These are phyloP conservation scores for Leptopilina drosophilae DNA, from an alignment of 2,888 invertebrate genomes.

Conservation along the genomic window DNA sequence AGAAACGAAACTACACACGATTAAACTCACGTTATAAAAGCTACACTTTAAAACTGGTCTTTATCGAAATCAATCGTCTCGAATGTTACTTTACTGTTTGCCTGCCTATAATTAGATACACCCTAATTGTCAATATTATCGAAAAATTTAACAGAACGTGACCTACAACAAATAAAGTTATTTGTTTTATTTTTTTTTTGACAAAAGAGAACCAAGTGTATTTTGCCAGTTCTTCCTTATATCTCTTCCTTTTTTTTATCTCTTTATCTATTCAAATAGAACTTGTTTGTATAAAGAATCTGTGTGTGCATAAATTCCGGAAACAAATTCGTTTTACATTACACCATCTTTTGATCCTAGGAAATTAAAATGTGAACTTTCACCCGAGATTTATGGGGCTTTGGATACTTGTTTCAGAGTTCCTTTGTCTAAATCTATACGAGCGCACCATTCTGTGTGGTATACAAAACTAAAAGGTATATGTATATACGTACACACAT, in stretches of 20 bases:
- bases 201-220: neutral
- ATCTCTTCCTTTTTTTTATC: neutral
- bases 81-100: no score
- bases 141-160: neutral
- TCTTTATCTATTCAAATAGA: neutral
- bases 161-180: neutral
- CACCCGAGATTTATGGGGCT: conserved; percentile 32
- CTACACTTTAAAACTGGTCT: conserved; percentile 6
- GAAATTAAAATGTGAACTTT: conserved; percentile 40
- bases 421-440: conserved; percentile 37
- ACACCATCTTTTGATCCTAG: conserved; percentile 16
- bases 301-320: conserved; percentile 13
- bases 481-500: neutral
- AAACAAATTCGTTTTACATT: conserved; percentile 29
- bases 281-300: neutral
- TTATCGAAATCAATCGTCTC: conserved; percentile 3
- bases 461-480: neutral
- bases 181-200: no score
- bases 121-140: neutral
- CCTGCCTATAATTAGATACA: neutral
- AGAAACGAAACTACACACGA: conserved; percentile 13
- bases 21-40: neutral
- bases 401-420: conserved; percentile 27
- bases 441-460: neutral
- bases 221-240: neutral